Conservation (phyloP, 2,888 invertebrate species). For the Vandiemenella viatica region DNA sequence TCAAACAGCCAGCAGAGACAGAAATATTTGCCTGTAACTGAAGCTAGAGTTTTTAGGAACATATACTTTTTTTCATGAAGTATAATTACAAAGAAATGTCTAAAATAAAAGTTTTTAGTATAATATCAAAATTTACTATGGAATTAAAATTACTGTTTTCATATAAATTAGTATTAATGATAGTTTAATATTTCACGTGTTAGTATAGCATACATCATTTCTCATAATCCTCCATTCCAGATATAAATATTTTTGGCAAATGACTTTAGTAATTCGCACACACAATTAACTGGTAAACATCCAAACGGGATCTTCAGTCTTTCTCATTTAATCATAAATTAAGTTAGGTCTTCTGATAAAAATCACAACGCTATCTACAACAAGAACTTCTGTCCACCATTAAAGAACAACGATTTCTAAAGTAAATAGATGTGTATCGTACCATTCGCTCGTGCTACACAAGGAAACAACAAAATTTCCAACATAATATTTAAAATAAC, state of each 20-base stretch:
- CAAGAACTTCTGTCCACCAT: neutral
- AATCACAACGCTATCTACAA: neutral
- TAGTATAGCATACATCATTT: neutral
- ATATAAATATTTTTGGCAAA: neutral
- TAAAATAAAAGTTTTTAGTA: no score
- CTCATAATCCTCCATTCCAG: neutral
- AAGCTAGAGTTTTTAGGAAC: no score
- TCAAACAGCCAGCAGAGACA: no score
- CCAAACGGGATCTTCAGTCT: neutral
- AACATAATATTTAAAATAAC: neutral
- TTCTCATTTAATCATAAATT: neutral
- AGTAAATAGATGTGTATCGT: neutral
- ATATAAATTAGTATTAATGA: no score
- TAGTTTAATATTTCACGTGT: no score
- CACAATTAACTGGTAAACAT: neutral
- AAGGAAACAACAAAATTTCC: neutral
- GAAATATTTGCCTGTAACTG: no score
- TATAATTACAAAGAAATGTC: no score
- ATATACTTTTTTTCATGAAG: no score
- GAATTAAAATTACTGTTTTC: no score
- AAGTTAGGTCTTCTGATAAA: neutral
- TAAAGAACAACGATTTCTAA: neutral
- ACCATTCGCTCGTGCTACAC: neutral
- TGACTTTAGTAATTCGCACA: neutral
- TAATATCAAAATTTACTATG: no score